Percentiles rank a stretch among this genome's conserved stretches.
Conservation (phyloP, 2,113 vertebrate genomes). For the Nipponia nippon region DNA sequence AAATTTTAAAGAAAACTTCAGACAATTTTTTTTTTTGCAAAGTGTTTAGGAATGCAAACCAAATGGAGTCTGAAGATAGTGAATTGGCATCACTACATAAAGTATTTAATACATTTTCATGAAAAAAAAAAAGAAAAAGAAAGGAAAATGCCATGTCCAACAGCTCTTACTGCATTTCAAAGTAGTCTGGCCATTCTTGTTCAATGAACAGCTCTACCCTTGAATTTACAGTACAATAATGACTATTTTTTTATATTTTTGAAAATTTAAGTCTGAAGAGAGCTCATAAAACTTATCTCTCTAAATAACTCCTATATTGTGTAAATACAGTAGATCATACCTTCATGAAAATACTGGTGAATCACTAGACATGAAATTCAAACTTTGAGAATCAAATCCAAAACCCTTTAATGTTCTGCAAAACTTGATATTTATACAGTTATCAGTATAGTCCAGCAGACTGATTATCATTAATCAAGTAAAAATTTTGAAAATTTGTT, state of each 20-base stretch:
- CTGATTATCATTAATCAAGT: background rate
- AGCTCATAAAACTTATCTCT: background rate
- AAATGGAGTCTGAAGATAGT: background rate
- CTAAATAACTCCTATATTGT: background rate
- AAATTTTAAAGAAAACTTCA: background rate
- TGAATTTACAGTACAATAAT: background rate
- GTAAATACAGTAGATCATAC: background rate
- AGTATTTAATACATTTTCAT: background rate
- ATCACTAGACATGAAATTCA: background rate
- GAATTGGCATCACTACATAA: background rate
- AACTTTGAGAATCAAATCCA: background rate
- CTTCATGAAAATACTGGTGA: background rate
- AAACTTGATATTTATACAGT: background rate
- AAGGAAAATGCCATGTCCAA: background rate
- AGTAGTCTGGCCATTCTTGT: background rate
- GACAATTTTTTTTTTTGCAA: background rate
- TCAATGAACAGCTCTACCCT: background rate
- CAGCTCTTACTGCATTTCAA: background rate
- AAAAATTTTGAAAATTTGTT: background rate
- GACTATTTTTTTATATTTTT: background rate
- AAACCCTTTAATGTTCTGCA: background rate
- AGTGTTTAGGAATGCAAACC: background rate
- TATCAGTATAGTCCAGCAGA: background rate
- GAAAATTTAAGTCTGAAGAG: background rate
- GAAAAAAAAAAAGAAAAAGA: background rate